Percentiles rank a stretch among this genome's conserved stretches.
phyloP scores from a whole-genome alignment of 2,113 vertebrate genomes.

The Amphiprion percula region DNA sequence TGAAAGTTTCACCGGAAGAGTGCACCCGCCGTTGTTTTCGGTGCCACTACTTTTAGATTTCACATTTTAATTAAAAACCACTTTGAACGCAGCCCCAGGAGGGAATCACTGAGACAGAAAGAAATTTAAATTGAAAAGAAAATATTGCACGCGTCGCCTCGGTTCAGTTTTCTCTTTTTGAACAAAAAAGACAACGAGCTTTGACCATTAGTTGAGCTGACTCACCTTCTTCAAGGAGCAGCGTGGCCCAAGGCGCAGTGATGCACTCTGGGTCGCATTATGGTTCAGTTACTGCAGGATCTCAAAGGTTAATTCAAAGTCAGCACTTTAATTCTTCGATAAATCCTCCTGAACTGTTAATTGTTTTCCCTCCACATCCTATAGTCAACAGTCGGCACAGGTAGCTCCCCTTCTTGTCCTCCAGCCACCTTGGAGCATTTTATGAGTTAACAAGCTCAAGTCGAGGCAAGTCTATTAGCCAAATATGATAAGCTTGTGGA shows the following conservation, averaged over 20 bases:
- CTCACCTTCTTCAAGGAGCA: slow-evolving; percentile 54
- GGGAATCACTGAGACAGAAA: slow-evolving; percentile 35
- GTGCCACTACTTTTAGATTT: slow-evolving; percentile 41
- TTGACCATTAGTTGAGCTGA: slow-evolving; percentile 42
- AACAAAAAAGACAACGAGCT: slow-evolving; percentile 17
- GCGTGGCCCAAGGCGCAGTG: slow-evolving; percentile 29
- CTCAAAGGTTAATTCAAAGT: slow-evolving; percentile 68
- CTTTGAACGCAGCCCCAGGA: slow-evolving; percentile 37
- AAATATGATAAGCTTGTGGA: slow-evolving; percentile 38
- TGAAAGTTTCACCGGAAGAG: slow-evolving; percentile 13
- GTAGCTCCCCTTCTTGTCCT: slow-evolving; percentile 29
- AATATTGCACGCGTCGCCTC: slow-evolving; percentile 10
- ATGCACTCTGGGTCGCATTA: slow-evolving; percentile 39
- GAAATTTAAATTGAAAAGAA: slow-evolving; percentile 46
- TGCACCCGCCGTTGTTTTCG: slow-evolving; percentile 3
- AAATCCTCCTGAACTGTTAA: slow-evolving; percentile 56
- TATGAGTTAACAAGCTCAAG: slow-evolving; percentile 41
- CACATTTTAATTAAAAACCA: slow-evolving; percentile 59
- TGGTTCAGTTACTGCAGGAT: slow-evolving; percentile 34
- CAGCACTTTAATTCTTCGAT: slow-evolving; percentile 48
- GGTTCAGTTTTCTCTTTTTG: neutral
- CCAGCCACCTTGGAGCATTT: slow-evolving; percentile 19
- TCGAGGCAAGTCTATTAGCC: slow-evolving; percentile 30
- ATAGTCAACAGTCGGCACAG: slow-evolving; percentile 26
- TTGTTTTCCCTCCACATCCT: slow-evolving; percentile 8